Conservation (phyloP, 2,797 vertebrate species). For the Dendrocincla tyrannina region DNA sequence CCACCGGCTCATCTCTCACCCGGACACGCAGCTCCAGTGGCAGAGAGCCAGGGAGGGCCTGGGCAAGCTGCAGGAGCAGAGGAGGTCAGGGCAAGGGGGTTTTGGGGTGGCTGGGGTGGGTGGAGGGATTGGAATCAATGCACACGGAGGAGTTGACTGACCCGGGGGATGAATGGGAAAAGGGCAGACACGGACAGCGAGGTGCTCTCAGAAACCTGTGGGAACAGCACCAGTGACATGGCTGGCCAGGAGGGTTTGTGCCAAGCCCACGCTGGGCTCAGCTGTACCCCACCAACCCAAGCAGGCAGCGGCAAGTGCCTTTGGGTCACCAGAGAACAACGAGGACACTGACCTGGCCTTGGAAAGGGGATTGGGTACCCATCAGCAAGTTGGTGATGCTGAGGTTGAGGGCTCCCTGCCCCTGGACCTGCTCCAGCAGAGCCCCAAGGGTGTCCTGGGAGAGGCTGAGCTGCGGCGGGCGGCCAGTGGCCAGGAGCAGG, state of each 20-base stretch:
- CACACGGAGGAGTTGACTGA: not conserved
- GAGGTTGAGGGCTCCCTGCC: slow-evolving; percentile 9
- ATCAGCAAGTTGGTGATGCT: slow-evolving; percentile 32
- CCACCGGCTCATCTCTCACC: not conserved
- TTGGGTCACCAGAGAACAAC: not conserved
- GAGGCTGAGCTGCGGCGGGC: slow-evolving; percentile 55
- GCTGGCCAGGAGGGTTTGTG: fast-evolving
- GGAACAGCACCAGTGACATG: fast-evolving
- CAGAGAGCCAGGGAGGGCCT: not conserved
- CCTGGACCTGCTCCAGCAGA: slow-evolving; percentile 37
- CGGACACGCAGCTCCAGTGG: slow-evolving; percentile 34
- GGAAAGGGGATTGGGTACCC: fast-evolving
- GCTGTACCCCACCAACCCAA: not conserved
- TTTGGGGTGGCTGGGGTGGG: fast-evolving
- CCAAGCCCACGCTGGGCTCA: not conserved
- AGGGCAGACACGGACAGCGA: slow-evolving; percentile 30
- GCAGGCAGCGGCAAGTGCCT: fast-evolving
- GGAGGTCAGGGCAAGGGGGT: not conserved
- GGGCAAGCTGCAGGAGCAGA: not conserved
- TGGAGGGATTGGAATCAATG: not conserved
- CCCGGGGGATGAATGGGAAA: slow-evolving; percentile 35
- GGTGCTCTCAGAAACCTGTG: slow-evolving; percentile 9
- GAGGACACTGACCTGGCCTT: not conserved
- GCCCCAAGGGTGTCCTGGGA: slow-evolving; percentile 34
- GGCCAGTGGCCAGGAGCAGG: slow-evolving; percentile 27